Percentiles rank a stretch among this genome's conserved stretches.
These are phyloP conservation scores for Laothoe populi DNA, from an alignment of 2,888 invertebrate species.

Conservation along the genomic window DNA sequence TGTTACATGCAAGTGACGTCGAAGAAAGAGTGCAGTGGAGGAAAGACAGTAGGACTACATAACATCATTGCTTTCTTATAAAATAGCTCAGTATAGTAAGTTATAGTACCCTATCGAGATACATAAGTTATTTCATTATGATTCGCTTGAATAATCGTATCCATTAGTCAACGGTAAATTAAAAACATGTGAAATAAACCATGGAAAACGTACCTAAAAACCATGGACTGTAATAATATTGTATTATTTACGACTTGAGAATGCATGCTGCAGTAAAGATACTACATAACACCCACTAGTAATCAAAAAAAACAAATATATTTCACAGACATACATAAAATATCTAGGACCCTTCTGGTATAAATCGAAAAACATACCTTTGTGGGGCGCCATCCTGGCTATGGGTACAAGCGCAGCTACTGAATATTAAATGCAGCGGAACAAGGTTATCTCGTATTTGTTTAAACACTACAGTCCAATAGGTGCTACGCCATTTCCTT, in stretches of 20 bases:
- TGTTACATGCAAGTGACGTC: no score
- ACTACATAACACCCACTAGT: background rate
- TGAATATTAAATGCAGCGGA: slow-evolving; percentile 80
- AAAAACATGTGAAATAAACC: background rate
- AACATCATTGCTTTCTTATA: no score
- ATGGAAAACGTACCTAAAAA: no score
- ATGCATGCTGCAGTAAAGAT: slow-evolving; percentile 1
- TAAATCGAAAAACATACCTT: slow-evolving; percentile 63
- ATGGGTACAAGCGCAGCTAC: slow-evolving; percentile 70
- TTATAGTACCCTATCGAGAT: no score
- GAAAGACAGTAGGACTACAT: no score
- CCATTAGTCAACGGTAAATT: background rate
- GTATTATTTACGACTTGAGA: background rate
- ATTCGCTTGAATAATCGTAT: background rate
- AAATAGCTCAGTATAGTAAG: no score
- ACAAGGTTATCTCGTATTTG: slow-evolving; percentile 68
- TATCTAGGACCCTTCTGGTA: no score
- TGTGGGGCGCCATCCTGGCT: slow-evolving; percentile 78
- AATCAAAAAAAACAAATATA: background rate
- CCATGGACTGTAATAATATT: background rate
- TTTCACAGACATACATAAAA: background rate
- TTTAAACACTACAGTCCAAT: slow-evolving; percentile 52
- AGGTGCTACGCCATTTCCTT: slow-evolving; percentile 49
- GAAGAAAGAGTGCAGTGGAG: no score
- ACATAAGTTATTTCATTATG: no score